Base-by-base conservation (phyloP, 2,888 invertebrate genomes). In the Phortica magna region DNA sequence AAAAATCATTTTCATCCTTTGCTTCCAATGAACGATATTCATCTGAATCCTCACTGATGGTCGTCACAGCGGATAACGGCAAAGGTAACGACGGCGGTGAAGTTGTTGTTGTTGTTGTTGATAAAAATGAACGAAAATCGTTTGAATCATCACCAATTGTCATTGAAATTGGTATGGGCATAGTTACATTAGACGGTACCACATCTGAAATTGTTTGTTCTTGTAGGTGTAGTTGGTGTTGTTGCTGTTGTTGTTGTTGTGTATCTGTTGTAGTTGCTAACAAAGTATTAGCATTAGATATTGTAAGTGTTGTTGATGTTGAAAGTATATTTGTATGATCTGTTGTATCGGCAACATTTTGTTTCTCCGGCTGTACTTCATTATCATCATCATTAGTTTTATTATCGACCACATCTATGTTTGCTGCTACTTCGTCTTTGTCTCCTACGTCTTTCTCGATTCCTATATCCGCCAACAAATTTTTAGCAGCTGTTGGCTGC, bases 21-120 rank as follows among this genome's bases (percentile, higher is more conserved):
- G 88, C 89, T 82, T 92, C 92, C 78, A 92, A 88, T 70, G 92
- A 92, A 72, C 92, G 91, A 88, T 92, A 92, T 80, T 92, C 92
- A 85, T 92, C 92, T 5, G 92, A 92, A 84, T 92, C 92, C 77
- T 90, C 90, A 76, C 89, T 89, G 59, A 85, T 77, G 70, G 83
- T 80, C 7, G 87, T 81, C 75, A 83, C 89, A 80, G 83, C 74
- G 7, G 83, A 83, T 76, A 83, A 81, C 76, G 88, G 84, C 14
- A 48, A 48, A 48, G 48, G 10, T 79, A 83, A 77, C 42, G 76
- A 79, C 42, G 84, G 73, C 48, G 78, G 79, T 74, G 83, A 85
- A 77, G 79, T 74, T 73, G 73, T 61, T 78, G 79, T 74, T 73
- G 73, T 61, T 73, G 79, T 76, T 39, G 72, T 43, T 41, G 76